Evolutionary conservation across 2,888 invertebrate species (phyloP).

Genomic region (Drosophila stalkeri): DNA sequence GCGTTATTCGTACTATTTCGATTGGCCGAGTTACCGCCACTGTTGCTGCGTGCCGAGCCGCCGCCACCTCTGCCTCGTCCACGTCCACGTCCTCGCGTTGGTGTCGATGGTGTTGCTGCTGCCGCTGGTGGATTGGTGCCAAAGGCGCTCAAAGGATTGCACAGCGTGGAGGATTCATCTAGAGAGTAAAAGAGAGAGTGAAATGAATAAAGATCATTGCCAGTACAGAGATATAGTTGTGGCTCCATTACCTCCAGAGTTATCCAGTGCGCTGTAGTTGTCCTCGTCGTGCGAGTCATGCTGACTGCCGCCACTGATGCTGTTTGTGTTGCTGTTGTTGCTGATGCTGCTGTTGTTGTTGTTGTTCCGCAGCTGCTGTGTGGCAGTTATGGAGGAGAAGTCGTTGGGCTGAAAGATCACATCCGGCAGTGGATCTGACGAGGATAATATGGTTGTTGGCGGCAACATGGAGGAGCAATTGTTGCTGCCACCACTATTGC

Average conservation of each 20-base stretch:
- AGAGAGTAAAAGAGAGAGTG: background rate
- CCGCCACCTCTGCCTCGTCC: constrained; percentile 59
- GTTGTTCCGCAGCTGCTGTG: constrained; percentile 73
- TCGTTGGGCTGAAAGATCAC: constrained; percentile 82
- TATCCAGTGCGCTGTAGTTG: constrained; percentile 67
- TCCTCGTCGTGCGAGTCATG: constrained; percentile 75
- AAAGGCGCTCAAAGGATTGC: constrained; percentile 39
- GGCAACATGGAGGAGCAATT: constrained; percentile 77
- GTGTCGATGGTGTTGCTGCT: background rate
- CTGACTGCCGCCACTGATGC: constrained; percentile 63
- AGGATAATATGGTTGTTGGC: constrained; percentile 80
- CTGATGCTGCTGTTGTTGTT: constrained; percentile 32
- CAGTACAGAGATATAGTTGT: background rate
- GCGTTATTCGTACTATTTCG: constrained; percentile 44
- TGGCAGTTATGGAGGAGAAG: constrained; percentile 83
- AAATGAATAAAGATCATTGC: background rate
- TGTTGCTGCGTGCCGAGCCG: constrained; percentile 21
- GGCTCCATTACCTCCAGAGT: constrained; percentile 74
- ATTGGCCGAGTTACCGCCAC: constrained; percentile 18
- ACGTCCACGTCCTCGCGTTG: constrained; percentile 69
- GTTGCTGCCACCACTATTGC: background rate
- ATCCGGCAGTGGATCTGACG: constrained; percentile 83
- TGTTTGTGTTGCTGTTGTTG: constrained; percentile 30
- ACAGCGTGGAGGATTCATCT: constrained; percentile 56
- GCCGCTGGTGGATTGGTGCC: constrained; percentile 15